A percentile compares a stretch with the other conserved stretches of the same genome.
phyloP scores from a whole-genome alignment of 64 coral and sea anemone genomes.

The Pocillopora verrucosa region DNA sequence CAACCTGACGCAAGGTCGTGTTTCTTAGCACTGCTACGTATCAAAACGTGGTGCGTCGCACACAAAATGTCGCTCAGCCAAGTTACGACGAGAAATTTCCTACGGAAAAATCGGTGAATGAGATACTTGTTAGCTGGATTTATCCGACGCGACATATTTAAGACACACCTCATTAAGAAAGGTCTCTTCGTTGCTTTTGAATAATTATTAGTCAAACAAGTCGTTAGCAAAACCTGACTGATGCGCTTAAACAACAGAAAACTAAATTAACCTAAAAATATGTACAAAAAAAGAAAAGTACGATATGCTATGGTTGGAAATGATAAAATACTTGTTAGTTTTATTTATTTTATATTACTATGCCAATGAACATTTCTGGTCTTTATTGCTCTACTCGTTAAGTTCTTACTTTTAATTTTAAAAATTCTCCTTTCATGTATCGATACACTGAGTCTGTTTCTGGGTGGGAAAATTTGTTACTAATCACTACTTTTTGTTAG shows the following conservation, averaged over 20 bases:
- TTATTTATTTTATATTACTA: no score
- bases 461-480: not conserved
- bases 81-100: not conserved
- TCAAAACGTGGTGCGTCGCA: not conserved
- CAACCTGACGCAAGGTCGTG: not conserved
- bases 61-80: not conserved
- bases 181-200: not conserved
- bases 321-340: no score
- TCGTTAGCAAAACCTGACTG: conserved; percentile 5
- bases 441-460: not conserved
- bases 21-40: not conserved
- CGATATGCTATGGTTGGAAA: no score
- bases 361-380: no score
- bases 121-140: not conserved
- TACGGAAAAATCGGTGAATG: not conserved
- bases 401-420: no score
- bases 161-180: conserved; percentile 13
- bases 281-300: not conserved
- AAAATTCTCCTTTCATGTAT: not conserved
- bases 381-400: no score
- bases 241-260: no score
- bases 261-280: no score
- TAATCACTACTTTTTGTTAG: not conserved
- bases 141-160: conserved; percentile 3
- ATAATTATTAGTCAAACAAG: not conserved